Base-by-base conservation (phyloP, 1,140 invertebrate species). In the Zophobas atratus region DNA sequence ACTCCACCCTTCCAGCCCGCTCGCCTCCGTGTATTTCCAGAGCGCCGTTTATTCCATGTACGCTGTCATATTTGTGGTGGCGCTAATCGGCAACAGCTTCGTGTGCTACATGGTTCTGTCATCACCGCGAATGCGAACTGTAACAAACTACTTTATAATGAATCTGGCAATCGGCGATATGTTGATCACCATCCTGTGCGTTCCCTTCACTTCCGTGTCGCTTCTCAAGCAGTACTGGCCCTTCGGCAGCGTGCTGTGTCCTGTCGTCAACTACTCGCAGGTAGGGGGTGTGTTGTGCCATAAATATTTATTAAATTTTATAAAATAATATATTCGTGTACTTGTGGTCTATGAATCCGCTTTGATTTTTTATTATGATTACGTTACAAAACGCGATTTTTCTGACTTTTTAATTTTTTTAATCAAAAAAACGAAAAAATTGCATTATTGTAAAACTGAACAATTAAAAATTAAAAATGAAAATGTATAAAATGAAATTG, bases 61-160 rank as follows among this genome's bases (percentile, higher is more conserved):
- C 87, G 89, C 90, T 55, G 85, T 89, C 34, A 91, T 96, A 3
- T 94, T 96, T 75, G 84, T 96, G 1, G 86, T 93, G 0, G 93
- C 94, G 0, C 84, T 97, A 3, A 79, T 92, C 0, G 95, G 95
- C 1, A 97, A 97, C 84, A 91, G 92, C 6, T 89, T 95, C 1
- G 94, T 97, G 2, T 95, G 94, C 85, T 95, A 93, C 83, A 93
- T 96, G 3, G 94, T 97, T 0, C 88, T 93, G 70, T 90, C 90
- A 4, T 93, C 92, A 34, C 91, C 93, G 0, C 89, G 93, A 39
- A 97, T 96, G 95, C 90, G 93, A 77, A 96, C 95, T 0, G 94
- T 96, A 0, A 96, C 95, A 1, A 97, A 97, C 83, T 94, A 93
- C 83, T 96, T 96, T 84, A 96, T 97, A 78, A 92, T 92, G 78